Base-by-base conservation (phyloP, 2,113 vertebrate species). In the Phylloscopus trochilus region DNA sequence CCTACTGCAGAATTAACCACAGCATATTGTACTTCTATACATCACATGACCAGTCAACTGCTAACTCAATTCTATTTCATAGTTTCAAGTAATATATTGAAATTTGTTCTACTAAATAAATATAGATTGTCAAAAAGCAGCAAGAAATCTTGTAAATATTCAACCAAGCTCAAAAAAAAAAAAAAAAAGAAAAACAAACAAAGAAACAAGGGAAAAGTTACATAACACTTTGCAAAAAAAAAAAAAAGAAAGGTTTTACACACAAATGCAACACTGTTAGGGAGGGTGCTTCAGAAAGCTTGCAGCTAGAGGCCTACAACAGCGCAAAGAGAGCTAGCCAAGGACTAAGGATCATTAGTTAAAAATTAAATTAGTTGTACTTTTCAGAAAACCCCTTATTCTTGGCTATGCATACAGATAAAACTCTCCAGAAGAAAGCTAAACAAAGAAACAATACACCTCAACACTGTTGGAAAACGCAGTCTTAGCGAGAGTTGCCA, bases 51-150 rank as follows among this genome's bases (percentile, higher is more conserved):
- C 94, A 90, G 72, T 93, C 97, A 96, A 97, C 74, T 96, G 95
- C 96, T 98, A 97, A 98, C 87, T 97, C 96, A 97, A 66, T 85
- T 95, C 95, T 96, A 97, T 84, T 92, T 97, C 93, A 96, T 95
- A 97, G 96, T 97, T 98, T 98, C 98, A 98, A 98, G 97, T 98
- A 98, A 97, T 95, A 95, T 92, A 96, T 92, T 96, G 96, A 97
- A 95, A 95, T 96, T 94, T 91, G 95, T 95, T 96, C 96, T 95
- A 95, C 97, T 97, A 98, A 98, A 98, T 98, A 98, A 98, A 98
- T 98, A 98, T 94, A 98, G 93, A 99, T 99, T 99, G 99, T 99
- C 99, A 97, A 98, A 98, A 98, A 98, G 98, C 97, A 99, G 98
- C 98, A 99, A 98, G 97, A 98, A 93, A 91, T 97, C 95, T 94